phyloP scores from a whole-genome alignment of 2,797 vertebrate species.

The Balearica regulorum region DNA sequence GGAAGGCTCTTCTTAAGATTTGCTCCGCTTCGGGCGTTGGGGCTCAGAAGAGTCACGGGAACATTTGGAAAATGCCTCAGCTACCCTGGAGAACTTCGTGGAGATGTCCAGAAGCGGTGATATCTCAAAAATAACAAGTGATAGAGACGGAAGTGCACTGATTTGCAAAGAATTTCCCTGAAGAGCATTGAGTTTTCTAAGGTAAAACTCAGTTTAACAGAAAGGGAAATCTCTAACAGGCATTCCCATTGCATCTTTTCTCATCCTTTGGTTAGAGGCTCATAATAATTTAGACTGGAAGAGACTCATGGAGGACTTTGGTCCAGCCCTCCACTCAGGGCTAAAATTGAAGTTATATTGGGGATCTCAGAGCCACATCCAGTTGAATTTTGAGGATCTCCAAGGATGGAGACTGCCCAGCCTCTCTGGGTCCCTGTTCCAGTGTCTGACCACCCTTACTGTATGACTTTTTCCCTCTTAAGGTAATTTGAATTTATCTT shows the following conservation, averaged over 20 bases:
- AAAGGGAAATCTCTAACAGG: not conserved
- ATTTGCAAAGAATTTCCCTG: not conserved
- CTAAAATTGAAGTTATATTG: not conserved
- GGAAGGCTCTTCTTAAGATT: not conserved
- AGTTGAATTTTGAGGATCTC: not conserved
- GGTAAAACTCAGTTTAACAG: not conserved
- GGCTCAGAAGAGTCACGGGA: not conserved
- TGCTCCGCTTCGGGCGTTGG: not conserved
- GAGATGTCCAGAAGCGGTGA: not conserved
- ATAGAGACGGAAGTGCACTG: not conserved
- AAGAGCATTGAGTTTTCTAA: not conserved
- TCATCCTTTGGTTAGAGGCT: not conserved
- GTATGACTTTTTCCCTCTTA: fast-evolving
- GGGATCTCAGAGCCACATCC: not conserved
- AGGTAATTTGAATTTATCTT: not conserved
- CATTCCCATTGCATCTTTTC: not conserved
- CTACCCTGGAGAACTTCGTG: not conserved
- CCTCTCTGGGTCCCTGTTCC: not conserved
- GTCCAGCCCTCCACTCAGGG: too few species aligned
- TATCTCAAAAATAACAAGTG: conserved; percentile 19
- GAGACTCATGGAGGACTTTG: not conserved
- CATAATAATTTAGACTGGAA: not conserved
- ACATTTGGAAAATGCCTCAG: not conserved
- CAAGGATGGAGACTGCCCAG: not conserved
- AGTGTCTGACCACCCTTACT: not conserved